Conservation (phyloP, 2,797 vertebrate species). For the Scleropages formosus region DNA sequence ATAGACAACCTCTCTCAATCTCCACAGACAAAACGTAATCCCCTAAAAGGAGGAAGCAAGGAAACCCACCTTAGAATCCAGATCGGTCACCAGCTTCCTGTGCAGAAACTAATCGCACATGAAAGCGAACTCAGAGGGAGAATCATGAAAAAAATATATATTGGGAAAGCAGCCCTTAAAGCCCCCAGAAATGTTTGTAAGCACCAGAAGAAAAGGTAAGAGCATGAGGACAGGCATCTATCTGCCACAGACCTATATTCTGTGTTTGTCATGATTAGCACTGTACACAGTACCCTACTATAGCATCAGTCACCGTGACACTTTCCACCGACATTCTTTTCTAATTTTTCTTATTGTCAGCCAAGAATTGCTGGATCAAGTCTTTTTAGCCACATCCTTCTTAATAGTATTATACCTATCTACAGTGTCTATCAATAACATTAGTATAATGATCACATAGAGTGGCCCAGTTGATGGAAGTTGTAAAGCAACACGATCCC, state of each 20-base stretch:
- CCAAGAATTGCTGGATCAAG: not conserved
- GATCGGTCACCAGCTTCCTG: slow-evolving; percentile 23
- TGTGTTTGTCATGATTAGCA: slow-evolving; percentile 12
- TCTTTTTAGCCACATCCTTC: slow-evolving; percentile 33
- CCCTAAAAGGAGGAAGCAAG: slow-evolving; percentile 41
- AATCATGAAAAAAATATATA: slow-evolving; percentile 79
- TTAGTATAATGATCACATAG: not conserved
- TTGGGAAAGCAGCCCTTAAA: slow-evolving; percentile 74
- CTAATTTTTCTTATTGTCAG: not conserved
- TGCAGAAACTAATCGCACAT: slow-evolving; percentile 35
- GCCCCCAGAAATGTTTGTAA: slow-evolving; percentile 72
- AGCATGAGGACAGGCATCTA: slow-evolving; percentile 32
- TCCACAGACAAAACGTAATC: slow-evolving; percentile 70
- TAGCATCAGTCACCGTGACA: not conserved
- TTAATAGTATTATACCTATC: slow-evolving; percentile 14
- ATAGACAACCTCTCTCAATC: slow-evolving; percentile 68
- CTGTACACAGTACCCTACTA: not conserved
- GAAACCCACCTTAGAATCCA: slow-evolving; percentile 23
- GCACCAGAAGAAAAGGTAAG: slow-evolving; percentile 74
- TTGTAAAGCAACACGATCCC: not conserved
- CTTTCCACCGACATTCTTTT: not conserved
- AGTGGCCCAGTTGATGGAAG: not conserved
- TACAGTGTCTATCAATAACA: slow-evolving; percentile 28
- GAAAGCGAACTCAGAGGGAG: slow-evolving; percentile 49
- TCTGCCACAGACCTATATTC: slow-evolving; percentile 9